Evolutionary conservation across 1,140 invertebrate genomes (phyloP).

Genomic region (Cherax quadricarinatus): DNA sequence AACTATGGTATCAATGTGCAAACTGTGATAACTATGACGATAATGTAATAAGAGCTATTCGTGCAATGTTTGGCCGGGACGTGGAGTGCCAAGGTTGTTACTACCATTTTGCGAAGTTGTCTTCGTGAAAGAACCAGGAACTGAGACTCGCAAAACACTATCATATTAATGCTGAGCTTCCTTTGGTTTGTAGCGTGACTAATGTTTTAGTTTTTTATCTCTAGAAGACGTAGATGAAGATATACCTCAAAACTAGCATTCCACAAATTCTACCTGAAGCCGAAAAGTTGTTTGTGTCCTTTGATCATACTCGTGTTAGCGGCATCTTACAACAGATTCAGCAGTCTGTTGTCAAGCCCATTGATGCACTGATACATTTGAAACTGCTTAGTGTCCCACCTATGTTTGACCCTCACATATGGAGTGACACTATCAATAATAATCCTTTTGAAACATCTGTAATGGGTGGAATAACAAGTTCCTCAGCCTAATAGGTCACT

Average conservation of each 20-base stretch:
- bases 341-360: not conserved
- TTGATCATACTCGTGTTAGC: slow-evolving; percentile 40
- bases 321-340: not conserved
- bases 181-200: slow-evolving; percentile 32
- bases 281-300: slow-evolving; percentile 5
- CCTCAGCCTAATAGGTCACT: slow-evolving; percentile 22
- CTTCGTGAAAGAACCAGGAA: slow-evolving; percentile 40
- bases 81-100: slow-evolving; percentile 29
- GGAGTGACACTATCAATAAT: slow-evolving; percentile 17
- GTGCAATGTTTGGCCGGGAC: not conserved
- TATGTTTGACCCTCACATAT: not conserved
- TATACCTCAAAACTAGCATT: slow-evolving; percentile 32
- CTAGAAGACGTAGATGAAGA: slow-evolving; percentile 36
- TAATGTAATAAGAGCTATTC: slow-evolving; percentile 24
- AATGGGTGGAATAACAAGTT: slow-evolving; percentile 38
- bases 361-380: not conserved
- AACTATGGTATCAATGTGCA: not conserved
- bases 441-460: too few relatives aligned
- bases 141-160: slow-evolving; percentile 29
- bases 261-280: slow-evolving; percentile 38
- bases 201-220: slow-evolving; percentile 19
- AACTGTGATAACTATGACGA: slow-evolving; percentile 21
- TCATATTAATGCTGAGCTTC: slow-evolving; percentile 13
- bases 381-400: not conserved
- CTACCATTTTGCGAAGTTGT: slow-evolving; percentile 19